Percentiles rank a stretch among this genome's conserved stretches.
phyloP scores from a whole-genome alignment of 2,888 invertebrate genomes.

The Caenorhabditis virilis region DNA sequence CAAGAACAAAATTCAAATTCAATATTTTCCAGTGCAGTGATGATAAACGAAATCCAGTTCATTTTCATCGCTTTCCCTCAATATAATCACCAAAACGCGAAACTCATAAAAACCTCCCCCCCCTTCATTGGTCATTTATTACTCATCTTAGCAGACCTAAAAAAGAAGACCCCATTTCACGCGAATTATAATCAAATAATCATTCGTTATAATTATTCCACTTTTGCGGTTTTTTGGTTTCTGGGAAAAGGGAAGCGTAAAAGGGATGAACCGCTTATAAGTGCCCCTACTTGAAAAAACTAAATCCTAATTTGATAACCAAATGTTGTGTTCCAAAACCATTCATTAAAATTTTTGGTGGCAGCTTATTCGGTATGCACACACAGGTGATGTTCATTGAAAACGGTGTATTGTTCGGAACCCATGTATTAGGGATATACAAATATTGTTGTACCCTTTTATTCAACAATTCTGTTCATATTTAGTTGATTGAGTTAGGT shows the following conservation, averaged over 20 bases:
- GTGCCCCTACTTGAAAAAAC: too few relatives aligned
- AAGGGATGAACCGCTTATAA: neutral
- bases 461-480: too few relatives aligned
- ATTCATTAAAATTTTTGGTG: conserved; percentile 2
- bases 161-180: neutral
- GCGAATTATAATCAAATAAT: conserved; percentile 27
- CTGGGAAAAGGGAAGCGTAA: neutral
- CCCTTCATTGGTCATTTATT: too few relatives aligned
- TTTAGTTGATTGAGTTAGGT: too few relatives aligned
- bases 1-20: too few relatives aligned
- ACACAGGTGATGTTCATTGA: conserved; percentile 47
- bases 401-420: conserved; percentile 12
- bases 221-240: neutral
- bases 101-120: too few relatives aligned
- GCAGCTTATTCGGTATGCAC: conserved; percentile 30
- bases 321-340: neutral
- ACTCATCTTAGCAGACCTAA: neutral
- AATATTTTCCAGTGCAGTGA: too few relatives aligned
- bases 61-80: too few relatives aligned
- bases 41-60: too few relatives aligned
- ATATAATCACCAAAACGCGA: too few relatives aligned
- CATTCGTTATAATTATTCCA: neutral
- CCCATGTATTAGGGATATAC: conserved; percentile 37
- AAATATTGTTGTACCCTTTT: too few relatives aligned
- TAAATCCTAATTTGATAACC: too few relatives aligned